phyloP scores from a whole-genome alignment of 2,888 invertebrate species.

The Polydrusus cervinus region DNA sequence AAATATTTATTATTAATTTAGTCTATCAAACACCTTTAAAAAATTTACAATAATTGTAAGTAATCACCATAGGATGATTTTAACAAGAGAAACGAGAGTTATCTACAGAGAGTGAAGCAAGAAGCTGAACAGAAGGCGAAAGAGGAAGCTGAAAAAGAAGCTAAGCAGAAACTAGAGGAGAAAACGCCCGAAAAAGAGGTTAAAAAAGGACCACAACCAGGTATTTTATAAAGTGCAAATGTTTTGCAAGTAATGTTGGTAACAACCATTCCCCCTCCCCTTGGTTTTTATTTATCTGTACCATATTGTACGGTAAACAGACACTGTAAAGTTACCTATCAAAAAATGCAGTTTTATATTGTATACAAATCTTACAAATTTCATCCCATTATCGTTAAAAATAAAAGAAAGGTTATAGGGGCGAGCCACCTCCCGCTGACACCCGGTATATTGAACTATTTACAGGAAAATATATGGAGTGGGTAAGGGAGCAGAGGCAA shows the following conservation, averaged over 20 bases:
- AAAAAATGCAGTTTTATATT: too few species aligned
- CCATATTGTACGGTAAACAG: too few species aligned
- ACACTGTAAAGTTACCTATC: too few species aligned
- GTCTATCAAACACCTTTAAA: neutral
- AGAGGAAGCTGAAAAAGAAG: conserved; percentile 69
- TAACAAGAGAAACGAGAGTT: conserved; percentile 71
- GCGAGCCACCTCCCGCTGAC: too few species aligned
- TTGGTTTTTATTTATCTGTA: too few species aligned
- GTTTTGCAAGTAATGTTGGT: too few species aligned
- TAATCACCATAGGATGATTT: conserved; percentile 77
- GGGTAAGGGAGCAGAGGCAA: conserved; percentile 70
- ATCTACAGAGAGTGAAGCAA: conserved; percentile 58
- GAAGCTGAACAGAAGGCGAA: conserved; percentile 70
- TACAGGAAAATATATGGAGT: conserved; percentile 61
- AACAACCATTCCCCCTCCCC: too few species aligned
- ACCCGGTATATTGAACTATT: neutral
- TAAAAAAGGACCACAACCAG: conserved; percentile 53
- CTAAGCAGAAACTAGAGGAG: conserved; percentile 67
- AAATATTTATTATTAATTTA: too few species aligned
- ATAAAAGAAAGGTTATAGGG: too few species aligned
- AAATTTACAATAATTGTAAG: neutral
- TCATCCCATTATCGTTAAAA: too few species aligned
- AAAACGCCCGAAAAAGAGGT: conserved; percentile 56
- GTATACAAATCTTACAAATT: too few species aligned
- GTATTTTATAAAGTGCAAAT: conserved; percentile 14